Evolutionary conservation across 2,113 vertebrate species (phyloP), one percentile per base, ranked within the genome.

Genomic region (Mesocricetus auratus): DNA sequence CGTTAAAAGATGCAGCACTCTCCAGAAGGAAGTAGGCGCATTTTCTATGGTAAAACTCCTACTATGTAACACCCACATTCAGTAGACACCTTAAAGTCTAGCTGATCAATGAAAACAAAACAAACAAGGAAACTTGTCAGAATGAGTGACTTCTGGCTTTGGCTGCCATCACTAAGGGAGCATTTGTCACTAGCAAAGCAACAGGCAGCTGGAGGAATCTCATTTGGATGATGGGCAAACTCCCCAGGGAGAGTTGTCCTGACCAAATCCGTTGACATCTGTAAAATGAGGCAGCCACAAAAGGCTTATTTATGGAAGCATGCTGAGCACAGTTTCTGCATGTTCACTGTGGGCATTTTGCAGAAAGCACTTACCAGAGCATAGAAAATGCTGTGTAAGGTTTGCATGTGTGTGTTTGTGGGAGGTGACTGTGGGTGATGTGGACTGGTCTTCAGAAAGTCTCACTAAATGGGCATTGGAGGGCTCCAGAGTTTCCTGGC

Each of bases 271-370:
- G 13, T 7, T 5, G 79, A 68, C 1, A 19, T 64, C 39, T n/a
- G 33, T 58, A n/a, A 47, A 9, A 1, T 3, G 9, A 50, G 3
- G 29, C 45, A 17, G 4, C 77, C 45, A 0, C 33, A 45, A 45
- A 12, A 56, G 77, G 62, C 22, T 2, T 36, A 29, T 64, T 36
- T 21, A 69, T 29, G 68, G 45, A 58, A 86, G 78, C 12, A 4
- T 1, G 26, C 13, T 3, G 15, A 12, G 3, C 1, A 4, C 7
- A 0, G 33, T 0, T 8, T 78, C 39, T 1, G 6, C 81, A 17
- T 53, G 31, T 47, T 58, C 17, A 2, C 6, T 74, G 1, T 21
- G 9, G 36, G 12, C 42, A 11, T 47, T n/a, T 4, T 60, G 21
- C 56, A 13, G 66, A 64, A 17, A 19, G n/a, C 8, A 39, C 24